phyloP scores from a whole-genome alignment of 1,140 invertebrate genomes.

The Rhagoletis zephyria region DNA sequence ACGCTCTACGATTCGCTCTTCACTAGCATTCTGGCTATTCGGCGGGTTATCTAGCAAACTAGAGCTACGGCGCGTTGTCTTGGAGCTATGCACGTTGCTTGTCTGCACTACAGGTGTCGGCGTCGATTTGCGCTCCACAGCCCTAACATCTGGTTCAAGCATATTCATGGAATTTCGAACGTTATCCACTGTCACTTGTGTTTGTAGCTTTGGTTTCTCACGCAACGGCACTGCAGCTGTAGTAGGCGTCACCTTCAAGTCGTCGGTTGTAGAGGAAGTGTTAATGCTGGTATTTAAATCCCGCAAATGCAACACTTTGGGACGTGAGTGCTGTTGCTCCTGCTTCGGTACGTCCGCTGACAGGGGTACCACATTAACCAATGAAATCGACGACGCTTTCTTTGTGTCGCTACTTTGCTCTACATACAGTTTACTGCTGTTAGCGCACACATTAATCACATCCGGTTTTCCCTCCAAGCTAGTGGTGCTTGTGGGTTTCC shows the following conservation, averaged over 20 bases:
- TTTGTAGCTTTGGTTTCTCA: not conserved
- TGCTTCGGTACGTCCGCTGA: not conserved
- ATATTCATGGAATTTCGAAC: constrained; percentile 1
- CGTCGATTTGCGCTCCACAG: constrained; percentile 55
- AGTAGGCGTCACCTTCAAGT: constrained; percentile 7
- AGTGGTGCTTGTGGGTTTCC: constrained; percentile 62
- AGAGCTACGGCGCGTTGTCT: constrained; percentile 4
- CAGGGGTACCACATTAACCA: constrained; percentile 2
- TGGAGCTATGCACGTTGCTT: constrained; percentile 56
- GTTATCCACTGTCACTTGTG: not conserved
- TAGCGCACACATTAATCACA: not conserved
- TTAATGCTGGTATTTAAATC: constrained; percentile 50
- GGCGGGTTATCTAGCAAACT: constrained; percentile 34
- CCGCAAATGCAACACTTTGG: constrained; percentile 63
- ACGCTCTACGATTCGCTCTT: not conserved
- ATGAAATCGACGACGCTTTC: not conserved
- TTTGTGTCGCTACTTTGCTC: not conserved
- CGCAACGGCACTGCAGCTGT: constrained; percentile 50
- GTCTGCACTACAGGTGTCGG: constrained; percentile 57
- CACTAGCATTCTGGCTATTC: not conserved
- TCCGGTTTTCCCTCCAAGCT: constrained; percentile 52
- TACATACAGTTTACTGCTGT: not conserved
- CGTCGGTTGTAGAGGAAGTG: constrained; percentile 13
- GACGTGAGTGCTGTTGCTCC: constrained; percentile 57
- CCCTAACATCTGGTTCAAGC: constrained; percentile 2